Base-by-base conservation (phyloP, 2,797 vertebrate genomes). In the Eulemur rubriventer region DNA sequence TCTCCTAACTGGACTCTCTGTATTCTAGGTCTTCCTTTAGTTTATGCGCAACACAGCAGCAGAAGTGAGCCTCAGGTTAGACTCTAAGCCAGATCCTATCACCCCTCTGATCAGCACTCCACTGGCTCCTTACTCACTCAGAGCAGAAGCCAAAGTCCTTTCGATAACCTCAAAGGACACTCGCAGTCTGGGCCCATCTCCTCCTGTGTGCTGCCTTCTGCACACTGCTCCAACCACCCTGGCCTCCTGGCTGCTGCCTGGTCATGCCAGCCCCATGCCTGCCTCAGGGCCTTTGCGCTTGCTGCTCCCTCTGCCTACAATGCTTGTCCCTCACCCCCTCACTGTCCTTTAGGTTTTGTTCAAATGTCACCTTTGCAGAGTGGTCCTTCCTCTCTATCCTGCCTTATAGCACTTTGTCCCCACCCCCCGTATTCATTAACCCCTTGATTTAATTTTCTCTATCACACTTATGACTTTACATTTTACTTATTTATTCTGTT, bases 331-430 rank as follows among this genome's bases (percentile, higher is more conserved):
- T 33, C 33, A 22, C 26, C 33, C 17, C 12, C 18, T 43, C 75
- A 4, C 26, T 38, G 10, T 82, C 38, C 79, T 35, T 91, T 35
- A 18, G 41, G 65, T 12, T 13, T 14, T 35, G 14, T 33, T 91
- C 38, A 57, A 7, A 57, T 43, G 50, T 57, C 38, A 12, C 16
- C 38, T 41, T 55, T 70, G 33, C 33, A 35, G 30, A 33, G n/a
- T 72, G 33, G 24, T 4, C 41, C 38, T 48, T 50, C 24, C 33
- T 72, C 22, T 59, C 3, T 48, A 43, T 9, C 61, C 7, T 14
- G 30, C 38, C 10, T 48, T 28, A 50, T 7, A 30, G 41, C 3
- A 7, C 20, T n/a, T 0, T 11, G 13, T 20, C 16, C 20, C 0
- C 55, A 4, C 8, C 26, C 18, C 24, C 30, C 26, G 1, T 10